A percentile compares a stretch with the other conserved stretches of the same genome.
These are phyloP conservation scores for Drosophila cardini DNA, from an alignment of 1,140 invertebrate species.

Conservation along the genomic window DNA sequence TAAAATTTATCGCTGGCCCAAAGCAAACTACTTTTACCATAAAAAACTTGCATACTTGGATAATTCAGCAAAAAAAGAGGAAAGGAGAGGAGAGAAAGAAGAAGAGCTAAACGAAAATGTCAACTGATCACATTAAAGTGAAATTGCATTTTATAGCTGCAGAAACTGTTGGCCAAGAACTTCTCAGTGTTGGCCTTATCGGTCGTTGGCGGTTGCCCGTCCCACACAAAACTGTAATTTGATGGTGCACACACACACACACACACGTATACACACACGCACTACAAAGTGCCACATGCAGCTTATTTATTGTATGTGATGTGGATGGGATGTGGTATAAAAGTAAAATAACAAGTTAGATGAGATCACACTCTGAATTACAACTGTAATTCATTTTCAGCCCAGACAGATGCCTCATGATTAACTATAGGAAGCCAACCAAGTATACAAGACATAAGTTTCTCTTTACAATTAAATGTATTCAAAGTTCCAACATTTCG, in stretches of 20 bases:
- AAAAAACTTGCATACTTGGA: constrained; percentile 34
- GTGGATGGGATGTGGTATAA: constrained; percentile 37
- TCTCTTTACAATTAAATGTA: too few species aligned
- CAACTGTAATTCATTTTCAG: constrained; percentile 57
- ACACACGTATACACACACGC: too few species aligned
- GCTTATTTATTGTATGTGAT: constrained; percentile 66
- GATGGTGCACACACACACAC: constrained; percentile 67
- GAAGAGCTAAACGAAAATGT: constrained; percentile 53
- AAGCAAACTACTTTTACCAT: constrained; percentile 14
- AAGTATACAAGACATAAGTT: too few species aligned
- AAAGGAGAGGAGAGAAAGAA: too few species aligned
- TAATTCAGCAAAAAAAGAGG: constrained; percentile 21
- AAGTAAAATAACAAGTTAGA: constrained; percentile 45
- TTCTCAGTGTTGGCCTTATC: constrained; percentile 49
- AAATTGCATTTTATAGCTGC: constrained; percentile 68
- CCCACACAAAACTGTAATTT: constrained; percentile 66
- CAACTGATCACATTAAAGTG: constrained; percentile 76
- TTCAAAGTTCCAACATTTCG: too few species aligned
- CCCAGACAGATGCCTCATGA: constrained; percentile 10
- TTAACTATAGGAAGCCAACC: too few species aligned
- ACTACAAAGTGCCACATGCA: constrained; percentile 67
- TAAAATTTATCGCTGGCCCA: background rate
- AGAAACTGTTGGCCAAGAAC: background rate
- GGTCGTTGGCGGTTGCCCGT: constrained; percentile 40
- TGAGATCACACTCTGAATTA: constrained; percentile 53